These are phyloP conservation scores for Schlechtendalia chinensis DNA, from an alignment of 1,140 invertebrate species.

Conservation along the genomic window DNA sequence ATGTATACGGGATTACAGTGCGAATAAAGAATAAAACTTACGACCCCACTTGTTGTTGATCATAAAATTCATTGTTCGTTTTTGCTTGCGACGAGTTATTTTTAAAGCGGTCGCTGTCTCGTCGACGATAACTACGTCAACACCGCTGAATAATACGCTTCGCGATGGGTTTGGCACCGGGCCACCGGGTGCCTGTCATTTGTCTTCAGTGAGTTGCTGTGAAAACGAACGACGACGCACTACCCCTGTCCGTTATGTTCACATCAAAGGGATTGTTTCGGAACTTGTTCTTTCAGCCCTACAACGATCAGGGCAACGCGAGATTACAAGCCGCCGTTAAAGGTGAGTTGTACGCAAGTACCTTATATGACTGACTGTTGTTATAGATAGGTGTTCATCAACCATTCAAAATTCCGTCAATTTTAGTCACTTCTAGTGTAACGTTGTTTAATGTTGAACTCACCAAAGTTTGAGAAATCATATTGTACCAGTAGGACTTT, in stretches of 20 bases:
- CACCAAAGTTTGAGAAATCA: too few relatives aligned
- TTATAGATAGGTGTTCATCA: too few relatives aligned
- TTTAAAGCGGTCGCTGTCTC: not conserved
- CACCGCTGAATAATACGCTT: not conserved
- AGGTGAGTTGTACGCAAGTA: not conserved
- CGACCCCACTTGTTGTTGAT: too few relatives aligned
- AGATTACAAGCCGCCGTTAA: not conserved
- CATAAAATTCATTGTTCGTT: not conserved
- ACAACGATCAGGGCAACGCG: not conserved
- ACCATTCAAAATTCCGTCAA: too few relatives aligned
- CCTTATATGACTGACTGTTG: too few relatives aligned
- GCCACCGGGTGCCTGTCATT: not conserved
- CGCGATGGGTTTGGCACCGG: not conserved
- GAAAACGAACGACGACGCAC: not conserved
- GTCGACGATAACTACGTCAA: not conserved
- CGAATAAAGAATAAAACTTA: too few relatives aligned
- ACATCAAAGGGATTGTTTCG: slow-evolving; percentile 22
- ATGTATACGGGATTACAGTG: too few relatives aligned
- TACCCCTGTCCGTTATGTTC: not conserved
- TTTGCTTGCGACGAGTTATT: not conserved
- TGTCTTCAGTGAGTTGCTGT: not conserved
- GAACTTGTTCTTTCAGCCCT: slow-evolving; percentile 25
- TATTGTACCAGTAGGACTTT: too few relatives aligned
- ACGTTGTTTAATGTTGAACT: too few relatives aligned
- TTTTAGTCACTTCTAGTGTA: too few relatives aligned